phyloP scores from a whole-genome alignment of 2,113 vertebrate genomes.

The Rhagologus leucostigma region DNA sequence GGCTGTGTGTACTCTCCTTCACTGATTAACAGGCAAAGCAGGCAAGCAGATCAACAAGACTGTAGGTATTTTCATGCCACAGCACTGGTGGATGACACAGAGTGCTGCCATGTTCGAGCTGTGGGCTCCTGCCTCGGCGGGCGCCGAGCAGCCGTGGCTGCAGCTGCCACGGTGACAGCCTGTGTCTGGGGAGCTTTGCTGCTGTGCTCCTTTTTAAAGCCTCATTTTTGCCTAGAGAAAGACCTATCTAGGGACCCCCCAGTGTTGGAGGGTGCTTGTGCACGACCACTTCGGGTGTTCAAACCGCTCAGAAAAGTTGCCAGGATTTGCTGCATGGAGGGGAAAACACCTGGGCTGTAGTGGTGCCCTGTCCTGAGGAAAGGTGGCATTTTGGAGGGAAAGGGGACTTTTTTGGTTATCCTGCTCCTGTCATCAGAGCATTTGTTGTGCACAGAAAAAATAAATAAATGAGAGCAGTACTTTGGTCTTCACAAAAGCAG shows the following conservation, averaged over 20 bases:
- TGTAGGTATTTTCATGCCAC: not conserved
- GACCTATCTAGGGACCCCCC: not conserved
- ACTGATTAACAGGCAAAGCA: not conserved
- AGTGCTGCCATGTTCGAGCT: not conserved
- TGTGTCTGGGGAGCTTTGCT: not conserved
- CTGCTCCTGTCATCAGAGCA: not conserved
- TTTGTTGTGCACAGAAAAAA: slow-evolving; percentile 1
- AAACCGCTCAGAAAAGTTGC: not conserved
- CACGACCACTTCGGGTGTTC: not conserved
- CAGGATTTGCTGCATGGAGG: not conserved
- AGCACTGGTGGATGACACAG: not conserved
- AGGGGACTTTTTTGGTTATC: not conserved
- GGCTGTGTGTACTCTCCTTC: accelerated
- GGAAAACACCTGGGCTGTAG: not conserved
- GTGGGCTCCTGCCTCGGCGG: not conserved
- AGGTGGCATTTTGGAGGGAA: not conserved
- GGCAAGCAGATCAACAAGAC: not conserved
- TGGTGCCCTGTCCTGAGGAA: not conserved
- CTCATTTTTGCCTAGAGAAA: not conserved
- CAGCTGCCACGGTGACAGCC: slow-evolving; percentile 1
- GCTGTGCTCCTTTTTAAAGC: slow-evolving; percentile 2
- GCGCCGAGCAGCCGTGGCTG: not conserved
- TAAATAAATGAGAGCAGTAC: slow-evolving; percentile 8
- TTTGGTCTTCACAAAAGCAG: slow-evolving; percentile 37
- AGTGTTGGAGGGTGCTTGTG: not conserved